phyloP scores from a whole-genome alignment of 1,140 invertebrate species.

The Sesamia nonagrioides region DNA sequence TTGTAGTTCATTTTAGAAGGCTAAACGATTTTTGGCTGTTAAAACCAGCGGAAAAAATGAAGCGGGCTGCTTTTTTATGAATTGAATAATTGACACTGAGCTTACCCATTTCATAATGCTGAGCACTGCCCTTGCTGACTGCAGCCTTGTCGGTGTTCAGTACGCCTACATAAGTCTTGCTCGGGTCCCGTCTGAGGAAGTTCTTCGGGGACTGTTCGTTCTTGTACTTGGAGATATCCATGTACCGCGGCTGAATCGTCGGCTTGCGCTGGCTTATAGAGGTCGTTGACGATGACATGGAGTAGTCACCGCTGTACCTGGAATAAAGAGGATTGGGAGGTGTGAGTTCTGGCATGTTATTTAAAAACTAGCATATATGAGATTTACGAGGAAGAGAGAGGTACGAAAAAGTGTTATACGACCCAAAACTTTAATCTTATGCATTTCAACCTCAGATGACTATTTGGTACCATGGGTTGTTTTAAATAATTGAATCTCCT shows the following conservation, averaged over 20 bases:
- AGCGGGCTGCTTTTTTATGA: too few relatives aligned
- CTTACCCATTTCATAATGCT: conserved; percentile 82
- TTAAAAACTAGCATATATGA: too few relatives aligned
- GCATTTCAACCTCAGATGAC: too few relatives aligned
- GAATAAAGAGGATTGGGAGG: background rate
- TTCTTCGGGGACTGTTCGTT: conserved; percentile 82
- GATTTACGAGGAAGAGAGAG: too few relatives aligned
- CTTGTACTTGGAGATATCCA: conserved; percentile 89
- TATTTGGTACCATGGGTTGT: too few relatives aligned
- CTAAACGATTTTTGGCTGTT: too few relatives aligned
- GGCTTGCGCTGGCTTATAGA: conserved; percentile 73
- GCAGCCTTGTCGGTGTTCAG: conserved; percentile 59
- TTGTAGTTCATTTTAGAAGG: too few relatives aligned
- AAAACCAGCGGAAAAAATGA: too few relatives aligned
- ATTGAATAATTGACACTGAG: background rate
- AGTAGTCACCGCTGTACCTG: conserved; percentile 85
- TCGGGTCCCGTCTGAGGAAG: conserved; percentile 88
- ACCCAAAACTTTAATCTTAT: too few relatives aligned
- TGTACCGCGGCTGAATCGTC: conserved; percentile 85
- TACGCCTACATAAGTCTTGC: conserved; percentile 87
- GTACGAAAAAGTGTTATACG: too few relatives aligned
- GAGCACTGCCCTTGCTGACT: conserved; percentile 74
- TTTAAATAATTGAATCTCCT: too few relatives aligned
- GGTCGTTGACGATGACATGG: conserved; percentile 85
- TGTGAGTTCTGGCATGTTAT: background rate